These are phyloP conservation scores for Acropora yongei DNA, from an alignment of 64 coral and sea anemone genomes.

Conservation along the genomic window DNA sequence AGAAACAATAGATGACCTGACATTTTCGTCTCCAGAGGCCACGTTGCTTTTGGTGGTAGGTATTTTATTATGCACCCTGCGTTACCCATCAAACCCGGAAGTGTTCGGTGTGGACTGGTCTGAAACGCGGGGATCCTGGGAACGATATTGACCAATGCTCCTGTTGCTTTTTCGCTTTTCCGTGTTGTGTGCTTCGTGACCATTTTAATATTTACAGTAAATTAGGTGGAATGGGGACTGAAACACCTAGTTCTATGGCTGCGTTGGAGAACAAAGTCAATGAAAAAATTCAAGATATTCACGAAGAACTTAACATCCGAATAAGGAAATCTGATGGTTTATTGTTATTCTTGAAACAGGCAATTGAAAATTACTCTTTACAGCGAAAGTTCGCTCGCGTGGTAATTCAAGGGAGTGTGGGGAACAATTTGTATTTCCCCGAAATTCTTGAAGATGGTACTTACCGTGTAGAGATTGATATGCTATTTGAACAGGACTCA, in stretches of 20 bases:
- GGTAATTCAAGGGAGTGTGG: slow-evolving; percentile 61
- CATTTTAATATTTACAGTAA: background rate
- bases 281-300: slow-evolving; percentile 58
- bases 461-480: slow-evolving; percentile 69
- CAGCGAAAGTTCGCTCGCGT: slow-evolving; percentile 57
- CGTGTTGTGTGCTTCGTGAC: slow-evolving; percentile 18
- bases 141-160: slow-evolving; percentile 23
- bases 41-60: background rate
- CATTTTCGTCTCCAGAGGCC: background rate
- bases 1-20: background rate
- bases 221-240: slow-evolving; percentile 17
- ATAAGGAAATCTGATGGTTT: slow-evolving; percentile 55
- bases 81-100: too few species aligned
- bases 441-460: slow-evolving; percentile 63
- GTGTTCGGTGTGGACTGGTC: background rate
- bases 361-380: slow-evolving; percentile 48
- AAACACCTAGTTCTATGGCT: slow-evolving; percentile 48
- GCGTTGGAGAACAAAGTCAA: slow-evolving; percentile 28
- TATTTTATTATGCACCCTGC: too few species aligned
- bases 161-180: slow-evolving; percentile 11
- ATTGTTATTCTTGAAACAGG: slow-evolving; percentile 42
- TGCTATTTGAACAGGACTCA: slow-evolving; percentile 68
- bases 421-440: slow-evolving; percentile 61
- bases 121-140: slow-evolving; percentile 6
- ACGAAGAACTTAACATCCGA: slow-evolving; percentile 65